A percentile compares a stretch with the other conserved stretches of the same genome.
Conservation (phyloP, 1,140 invertebrate species). For the Drosophila subpulchrella region DNA sequence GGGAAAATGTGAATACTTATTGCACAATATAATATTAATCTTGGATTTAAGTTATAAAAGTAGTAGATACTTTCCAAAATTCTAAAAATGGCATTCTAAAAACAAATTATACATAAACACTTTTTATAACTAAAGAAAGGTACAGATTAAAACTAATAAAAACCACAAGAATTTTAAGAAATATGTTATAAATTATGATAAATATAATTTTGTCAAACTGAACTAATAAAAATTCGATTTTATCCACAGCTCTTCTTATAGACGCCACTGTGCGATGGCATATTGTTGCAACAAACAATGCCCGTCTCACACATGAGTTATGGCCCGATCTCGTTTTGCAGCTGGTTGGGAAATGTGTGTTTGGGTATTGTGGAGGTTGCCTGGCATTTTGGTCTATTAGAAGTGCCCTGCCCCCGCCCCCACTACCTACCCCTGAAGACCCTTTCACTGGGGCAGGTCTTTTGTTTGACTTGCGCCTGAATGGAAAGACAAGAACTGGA, state of each 20-base stretch:
- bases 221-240: too few relatives aligned
- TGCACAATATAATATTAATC: too few relatives aligned
- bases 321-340: slow-evolving; percentile 39
- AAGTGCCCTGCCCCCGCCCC: slow-evolving; percentile 17
- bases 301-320: slow-evolving; percentile 64
- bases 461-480: slow-evolving; percentile 68
- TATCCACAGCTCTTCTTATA: neutral
- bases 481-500: slow-evolving; percentile 55
- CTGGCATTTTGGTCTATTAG: slow-evolving; percentile 64
- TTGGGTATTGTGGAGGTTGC: slow-evolving; percentile 13
- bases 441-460: slow-evolving; percentile 48
- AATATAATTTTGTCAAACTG: too few relatives aligned
- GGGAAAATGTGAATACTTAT: too few relatives aligned
- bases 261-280: slow-evolving; percentile 37
- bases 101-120: too few relatives aligned
- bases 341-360: slow-evolving; percentile 4
- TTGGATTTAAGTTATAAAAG: too few relatives aligned
- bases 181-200: too few relatives aligned
- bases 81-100: too few relatives aligned
- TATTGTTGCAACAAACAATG: slow-evolving; percentile 80
- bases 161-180: too few relatives aligned
- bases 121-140: too few relatives aligned
- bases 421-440: neutral
- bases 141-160: too few relatives aligned
- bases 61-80: too few relatives aligned